These are phyloP conservation scores for Teleiodes luculella DNA, from an alignment of 2,888 invertebrate species.

Conservation along the genomic window DNA sequence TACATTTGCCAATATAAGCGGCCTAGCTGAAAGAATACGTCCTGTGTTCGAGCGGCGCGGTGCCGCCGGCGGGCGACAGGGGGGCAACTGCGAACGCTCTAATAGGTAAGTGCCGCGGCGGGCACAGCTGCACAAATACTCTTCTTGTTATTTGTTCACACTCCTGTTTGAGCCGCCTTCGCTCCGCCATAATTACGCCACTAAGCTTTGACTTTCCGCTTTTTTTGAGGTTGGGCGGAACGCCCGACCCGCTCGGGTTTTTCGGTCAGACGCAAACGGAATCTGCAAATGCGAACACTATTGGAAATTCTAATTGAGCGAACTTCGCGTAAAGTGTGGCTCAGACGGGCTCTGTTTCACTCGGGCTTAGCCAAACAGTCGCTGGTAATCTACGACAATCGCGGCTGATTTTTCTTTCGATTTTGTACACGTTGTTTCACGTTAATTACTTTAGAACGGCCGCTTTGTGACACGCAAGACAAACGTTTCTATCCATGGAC, in stretches of 20 bases:
- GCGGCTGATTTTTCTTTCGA: slow-evolving; percentile 38
- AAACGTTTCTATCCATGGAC: slow-evolving; percentile 39
- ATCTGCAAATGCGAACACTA: slow-evolving; percentile 44
- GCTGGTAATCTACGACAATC: slow-evolving; percentile 42
- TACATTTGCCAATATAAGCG: slow-evolving; percentile 38
- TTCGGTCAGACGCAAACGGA: slow-evolving; percentile 45
- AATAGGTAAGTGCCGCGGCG: slow-evolving; percentile 31
- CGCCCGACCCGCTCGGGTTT: slow-evolving; percentile 42
- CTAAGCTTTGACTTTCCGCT: slow-evolving; percentile 57
- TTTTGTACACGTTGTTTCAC: slow-evolving; percentile 51
- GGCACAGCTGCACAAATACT: slow-evolving; percentile 66
- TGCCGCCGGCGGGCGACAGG: slow-evolving; percentile 18
- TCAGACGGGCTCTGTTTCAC: slow-evolving; percentile 26
- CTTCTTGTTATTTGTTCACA: slow-evolving; percentile 63
- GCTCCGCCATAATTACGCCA: slow-evolving; percentile 57
- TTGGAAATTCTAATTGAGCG: slow-evolving; percentile 51
- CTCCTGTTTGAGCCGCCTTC: slow-evolving; percentile 53
- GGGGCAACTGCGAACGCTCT: slow-evolving; percentile 31
- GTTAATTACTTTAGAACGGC: slow-evolving; percentile 50
- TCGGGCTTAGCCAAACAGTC: slow-evolving; percentile 31
- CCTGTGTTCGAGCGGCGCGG: slow-evolving; percentile 25
- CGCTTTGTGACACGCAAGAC: slow-evolving; percentile 52
- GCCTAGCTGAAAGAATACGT: slow-evolving; percentile 30
- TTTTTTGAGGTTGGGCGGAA: slow-evolving; percentile 37
- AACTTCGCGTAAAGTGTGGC: slow-evolving; percentile 31